Base-by-base conservation (phyloP, 53 echinoderm and acorn worm genomes). In the Glandiceps talaboti region DNA sequence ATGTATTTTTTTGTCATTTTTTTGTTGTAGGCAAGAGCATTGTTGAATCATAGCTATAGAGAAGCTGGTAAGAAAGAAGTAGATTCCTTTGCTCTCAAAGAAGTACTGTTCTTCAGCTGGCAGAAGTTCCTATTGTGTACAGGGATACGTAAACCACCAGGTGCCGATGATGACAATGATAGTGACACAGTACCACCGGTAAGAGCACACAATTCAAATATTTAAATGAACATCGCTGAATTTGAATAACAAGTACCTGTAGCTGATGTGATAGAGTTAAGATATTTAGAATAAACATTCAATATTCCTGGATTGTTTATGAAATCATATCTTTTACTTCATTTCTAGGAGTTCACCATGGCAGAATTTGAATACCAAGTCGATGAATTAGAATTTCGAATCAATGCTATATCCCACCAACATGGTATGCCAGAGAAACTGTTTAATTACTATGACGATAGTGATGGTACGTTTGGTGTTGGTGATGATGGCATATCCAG, bases 361-460 rank as follows among this genome's bases (percentile, higher is more conserved):
- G 92, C 92, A 1, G 96, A 95, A 85, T 92, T 95, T 33, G 92
- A 95, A 72, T 95, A 95, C 83, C 96, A 95, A 27, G 96, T 95
- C 14, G 96, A 95, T 26, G 96, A 95, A 84, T 86, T 95, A 28
- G 83, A 90, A 33, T 95, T 95, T 85, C 88, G 92, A 29, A 95
- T 92, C 92, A 92, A 83, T 73, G 88, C 92, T 74, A 84, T 95
- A 73, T 86, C 88, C 32, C 88, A 92, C 73, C 87, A 86, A 74
- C 90, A 92, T 76, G 90, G 92, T 33, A 33, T 95, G 28, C 90
- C 92, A 31, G 88, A 90, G 73, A 90, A 88, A 27, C 87, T 79
- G 27, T 79, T 84, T 30, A 86, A 85, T 14, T 92, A 89, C 76
- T 81, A 85, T 30, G 90, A 84, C 31, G 94, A 94, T 73, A 90